These are phyloP conservation scores for Prionailurus bengalensis DNA, from an alignment of 2,113 vertebrate genomes.

Conservation along the genomic window DNA sequence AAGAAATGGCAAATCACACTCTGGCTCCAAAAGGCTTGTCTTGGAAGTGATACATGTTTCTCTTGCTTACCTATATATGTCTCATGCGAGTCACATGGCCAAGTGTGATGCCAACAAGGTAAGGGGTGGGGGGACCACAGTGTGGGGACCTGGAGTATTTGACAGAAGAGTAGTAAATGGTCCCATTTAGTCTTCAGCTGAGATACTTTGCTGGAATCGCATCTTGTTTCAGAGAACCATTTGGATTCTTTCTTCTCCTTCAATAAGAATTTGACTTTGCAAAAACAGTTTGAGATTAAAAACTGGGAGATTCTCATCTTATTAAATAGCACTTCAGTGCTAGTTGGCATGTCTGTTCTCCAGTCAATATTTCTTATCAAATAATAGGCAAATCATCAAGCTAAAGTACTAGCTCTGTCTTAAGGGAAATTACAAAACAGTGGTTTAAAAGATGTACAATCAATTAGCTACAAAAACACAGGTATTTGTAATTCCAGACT, in stretches of 20 bases:
- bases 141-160: neutral
- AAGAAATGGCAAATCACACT: neutral
- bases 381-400: neutral
- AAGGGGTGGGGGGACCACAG: no score
- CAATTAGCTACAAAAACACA: neutral
- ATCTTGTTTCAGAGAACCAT: neutral
- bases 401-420: neutral
- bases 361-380: slow-evolving; percentile 47
- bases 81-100: neutral
- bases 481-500: neutral
- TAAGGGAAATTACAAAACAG: neutral
- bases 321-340: neutral
- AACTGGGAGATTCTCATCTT: neutral
- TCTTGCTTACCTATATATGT: neutral
- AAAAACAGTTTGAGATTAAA: slow-evolving; percentile 8
- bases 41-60: neutral
- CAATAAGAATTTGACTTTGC: neutral
- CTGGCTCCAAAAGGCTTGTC: neutral
- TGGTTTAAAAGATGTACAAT: neutral
- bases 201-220: neutral
- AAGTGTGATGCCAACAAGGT: neutral
- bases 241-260: neutral
- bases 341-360: neutral
- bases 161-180: neutral
- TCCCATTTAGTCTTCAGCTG: neutral